A percentile compares a stretch with the other conserved stretches of the same genome.
phyloP scores from a whole-genome alignment of 1,140 invertebrate species.

The Anoplolepis gracilipes region DNA sequence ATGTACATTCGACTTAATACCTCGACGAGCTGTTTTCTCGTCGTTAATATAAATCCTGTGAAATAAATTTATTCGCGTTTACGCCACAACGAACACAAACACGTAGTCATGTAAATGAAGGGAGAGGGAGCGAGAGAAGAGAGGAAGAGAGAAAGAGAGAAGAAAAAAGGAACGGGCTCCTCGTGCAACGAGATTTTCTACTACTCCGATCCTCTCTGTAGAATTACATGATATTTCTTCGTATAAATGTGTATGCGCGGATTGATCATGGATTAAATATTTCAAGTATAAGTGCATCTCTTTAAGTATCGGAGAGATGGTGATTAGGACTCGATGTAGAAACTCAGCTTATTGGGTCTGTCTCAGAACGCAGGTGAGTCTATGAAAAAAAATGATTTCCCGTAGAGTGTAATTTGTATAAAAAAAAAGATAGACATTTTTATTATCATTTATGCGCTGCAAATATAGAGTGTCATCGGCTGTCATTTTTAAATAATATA shows the following conservation, averaged over 20 bases:
- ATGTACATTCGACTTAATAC: slow-evolving; percentile 62
- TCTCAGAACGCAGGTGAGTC: no score
- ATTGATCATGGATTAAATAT: no score
- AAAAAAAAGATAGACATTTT: neutral
- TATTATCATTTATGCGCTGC: neutral
- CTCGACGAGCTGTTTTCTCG: slow-evolving; percentile 35
- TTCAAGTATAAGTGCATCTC: no score
- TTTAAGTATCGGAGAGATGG: no score
- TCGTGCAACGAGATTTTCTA: slow-evolving; percentile 63
- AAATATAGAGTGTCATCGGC: no score
- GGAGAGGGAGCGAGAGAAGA: neutral
- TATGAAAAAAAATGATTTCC: neutral
- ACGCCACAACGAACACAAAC: slow-evolving; percentile 13
- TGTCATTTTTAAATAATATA: no score
- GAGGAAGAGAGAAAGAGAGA: neutral
- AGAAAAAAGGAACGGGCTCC: slow-evolving; percentile 55
- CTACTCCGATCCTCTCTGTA: slow-evolving; percentile 42
- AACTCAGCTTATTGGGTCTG: no score
- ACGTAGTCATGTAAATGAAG: neutral
- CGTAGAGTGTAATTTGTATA: neutral
- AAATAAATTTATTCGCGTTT: slow-evolving; percentile 65
- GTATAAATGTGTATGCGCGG: neutral
- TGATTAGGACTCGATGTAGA: no score
- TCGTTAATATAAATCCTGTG: slow-evolving; percentile 61
- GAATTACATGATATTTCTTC: slow-evolving; percentile 13